Conservation (phyloP, 2,113 vertebrate species). For the Trachemys scripta region DNA sequence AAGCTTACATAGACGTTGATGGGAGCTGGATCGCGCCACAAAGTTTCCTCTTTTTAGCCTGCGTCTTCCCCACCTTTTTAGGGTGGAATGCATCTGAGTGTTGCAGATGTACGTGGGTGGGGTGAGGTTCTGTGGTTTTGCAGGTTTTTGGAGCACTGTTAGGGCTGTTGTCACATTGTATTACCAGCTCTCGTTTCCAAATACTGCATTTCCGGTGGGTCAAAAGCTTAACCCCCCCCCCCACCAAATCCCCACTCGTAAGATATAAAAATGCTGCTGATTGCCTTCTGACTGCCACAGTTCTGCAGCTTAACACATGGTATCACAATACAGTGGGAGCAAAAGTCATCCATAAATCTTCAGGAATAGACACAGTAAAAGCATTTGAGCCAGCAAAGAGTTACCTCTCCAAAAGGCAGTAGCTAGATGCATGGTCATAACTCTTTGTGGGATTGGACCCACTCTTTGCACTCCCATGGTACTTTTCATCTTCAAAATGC, state of each 20-base stretch:
- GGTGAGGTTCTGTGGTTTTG: background rate
- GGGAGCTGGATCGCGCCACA: background rate
- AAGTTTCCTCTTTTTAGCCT: background rate
- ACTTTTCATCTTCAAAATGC: background rate
- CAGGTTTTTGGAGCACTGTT: conserved; percentile 2
- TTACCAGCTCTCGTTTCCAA: background rate
- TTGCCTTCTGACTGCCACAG: background rate
- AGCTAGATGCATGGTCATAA: background rate
- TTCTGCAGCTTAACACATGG: background rate
- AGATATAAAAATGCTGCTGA: background rate
- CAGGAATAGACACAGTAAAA: background rate
- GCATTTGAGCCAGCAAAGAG: background rate
- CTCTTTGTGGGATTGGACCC: background rate
- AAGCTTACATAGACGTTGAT: fast-evolving
- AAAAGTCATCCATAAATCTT: background rate
- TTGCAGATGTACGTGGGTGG: background rate
- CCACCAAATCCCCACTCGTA: background rate
- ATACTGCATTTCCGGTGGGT: conserved; percentile 35
- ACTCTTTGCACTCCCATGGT: background rate
- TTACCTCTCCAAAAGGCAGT: background rate
- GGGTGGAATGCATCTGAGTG: fast-evolving
- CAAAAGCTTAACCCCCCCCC: conserved; percentile 6
- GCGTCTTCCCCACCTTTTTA: background rate
- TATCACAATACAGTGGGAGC: background rate
- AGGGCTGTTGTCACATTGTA: background rate